A percentile compares a stretch with the other conserved stretches of the same genome.
phyloP scores from a whole-genome alignment of 2,888 invertebrate genomes.

The Bibio marci region DNA sequence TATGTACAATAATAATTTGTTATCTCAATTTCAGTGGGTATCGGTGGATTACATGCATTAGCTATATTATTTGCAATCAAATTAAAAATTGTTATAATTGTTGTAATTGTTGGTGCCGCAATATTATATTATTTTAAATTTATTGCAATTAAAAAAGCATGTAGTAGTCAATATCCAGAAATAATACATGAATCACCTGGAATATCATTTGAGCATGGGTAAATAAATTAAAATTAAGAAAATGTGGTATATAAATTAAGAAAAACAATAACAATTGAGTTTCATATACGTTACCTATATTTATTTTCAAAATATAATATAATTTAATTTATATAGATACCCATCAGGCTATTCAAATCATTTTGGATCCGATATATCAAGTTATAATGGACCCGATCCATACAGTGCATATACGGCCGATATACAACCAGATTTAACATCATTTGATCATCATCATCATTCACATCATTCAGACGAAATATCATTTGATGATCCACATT shows the following conservation, averaged over 20 bases:
- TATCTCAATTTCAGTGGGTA: too few relatives aligned
- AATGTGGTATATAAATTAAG: too few relatives aligned
- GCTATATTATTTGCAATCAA: conserved; percentile 26
- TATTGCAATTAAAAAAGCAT: neutral
- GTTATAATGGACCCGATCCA: conserved; percentile 10
- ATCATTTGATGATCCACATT: neutral
- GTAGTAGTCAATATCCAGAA: too few relatives aligned
- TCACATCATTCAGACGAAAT: neutral
- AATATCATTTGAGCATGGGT: conserved; percentile 24
- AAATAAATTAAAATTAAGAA: too few relatives aligned
- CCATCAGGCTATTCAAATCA: conserved; percentile 14
- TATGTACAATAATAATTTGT: too few relatives aligned
- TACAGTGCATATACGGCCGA: conserved; percentile 9
- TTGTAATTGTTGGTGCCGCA: conserved; percentile 25
- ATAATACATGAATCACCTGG: conserved; percentile 8
- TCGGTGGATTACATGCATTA: conserved; percentile 19
- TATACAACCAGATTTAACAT: conserved; percentile 3
- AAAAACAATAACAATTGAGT: too few relatives aligned
- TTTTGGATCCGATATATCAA: conserved; percentile 8
- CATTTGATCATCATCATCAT: neutral
- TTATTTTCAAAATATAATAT: too few relatives aligned
- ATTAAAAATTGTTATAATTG: conserved; percentile 24
- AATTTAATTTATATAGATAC: neutral
- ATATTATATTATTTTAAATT: conserved; percentile 14
- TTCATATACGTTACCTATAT: too few relatives aligned